These are phyloP conservation scores for Peromyscus aztecus DNA, from an alignment of 2,797 vertebrate species.

Conservation along the genomic window DNA sequence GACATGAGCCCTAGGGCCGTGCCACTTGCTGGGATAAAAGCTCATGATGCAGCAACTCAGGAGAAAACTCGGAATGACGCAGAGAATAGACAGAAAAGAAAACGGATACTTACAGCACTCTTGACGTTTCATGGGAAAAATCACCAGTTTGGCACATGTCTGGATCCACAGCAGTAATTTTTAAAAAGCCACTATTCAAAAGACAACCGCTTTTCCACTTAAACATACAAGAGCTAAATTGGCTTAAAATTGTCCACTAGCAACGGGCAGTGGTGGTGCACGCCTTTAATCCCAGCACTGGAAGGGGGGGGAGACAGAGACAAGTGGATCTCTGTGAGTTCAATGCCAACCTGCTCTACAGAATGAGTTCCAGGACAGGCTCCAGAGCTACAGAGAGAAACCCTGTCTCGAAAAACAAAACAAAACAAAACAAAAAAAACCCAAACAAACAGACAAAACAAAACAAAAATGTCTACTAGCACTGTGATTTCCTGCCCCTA, in stretches of 20 bases:
- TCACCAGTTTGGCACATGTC: not conserved
- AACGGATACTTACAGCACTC: not conserved
- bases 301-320: too few relatives aligned
- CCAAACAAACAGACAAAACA: too few relatives aligned
- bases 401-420: too few relatives aligned
- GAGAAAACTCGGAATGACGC: not conserved
- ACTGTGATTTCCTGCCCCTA: conserved; percentile 60
- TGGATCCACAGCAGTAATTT: not conserved
- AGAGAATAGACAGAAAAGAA: conserved; percentile 26
- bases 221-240: conserved; percentile 23
- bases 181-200: conserved; percentile 3
- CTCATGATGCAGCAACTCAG: not conserved
- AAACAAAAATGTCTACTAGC: not conserved
- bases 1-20: not conserved
- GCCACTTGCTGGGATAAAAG: conserved; percentile 21
- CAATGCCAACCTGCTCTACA: too few relatives aligned
- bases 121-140: not conserved
- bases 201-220: conserved; percentile 7
- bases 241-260: not conserved
- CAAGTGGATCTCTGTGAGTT: too few relatives aligned
- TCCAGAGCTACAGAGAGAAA: too few relatives aligned
- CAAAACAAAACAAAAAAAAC: too few relatives aligned
- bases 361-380: too few relatives aligned
- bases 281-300: too few relatives aligned
- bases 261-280: not conserved